Conservation (phyloP, 2,888 invertebrate species). For the Petrolisthes cinctipes region DNA sequence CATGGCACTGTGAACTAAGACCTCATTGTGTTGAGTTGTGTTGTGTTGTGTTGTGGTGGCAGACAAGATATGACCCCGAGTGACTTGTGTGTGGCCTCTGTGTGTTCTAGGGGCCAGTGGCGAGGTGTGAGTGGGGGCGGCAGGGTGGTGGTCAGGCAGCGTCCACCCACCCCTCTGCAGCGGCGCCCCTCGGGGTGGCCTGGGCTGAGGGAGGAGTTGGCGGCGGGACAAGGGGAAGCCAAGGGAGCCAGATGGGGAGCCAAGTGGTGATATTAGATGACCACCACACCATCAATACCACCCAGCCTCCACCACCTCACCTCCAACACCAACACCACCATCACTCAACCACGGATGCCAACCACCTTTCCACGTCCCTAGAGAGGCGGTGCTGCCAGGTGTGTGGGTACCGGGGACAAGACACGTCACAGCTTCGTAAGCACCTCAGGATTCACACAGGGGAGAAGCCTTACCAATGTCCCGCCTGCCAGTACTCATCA, state of each 20-base stretch:
- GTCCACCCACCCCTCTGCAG: not conserved
- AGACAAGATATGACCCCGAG: slow-evolving; percentile 14
- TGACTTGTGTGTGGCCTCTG: slow-evolving; percentile 34
- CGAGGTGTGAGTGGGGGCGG: slow-evolving; percentile 27
- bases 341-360: not conserved
- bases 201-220: not conserved
- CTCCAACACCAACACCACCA: not conserved
- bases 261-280: too few species aligned
- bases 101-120: slow-evolving; percentile 43
- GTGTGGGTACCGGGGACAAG: slow-evolving; percentile 47
- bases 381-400: slow-evolving; percentile 40
- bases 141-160: slow-evolving; percentile 16
- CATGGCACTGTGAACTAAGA: too few species aligned
- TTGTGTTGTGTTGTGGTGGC: not conserved
- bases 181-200: not conserved
- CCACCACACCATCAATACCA: too few species aligned
- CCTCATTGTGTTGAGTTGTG: not conserved
- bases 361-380: not conserved
- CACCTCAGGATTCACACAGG: slow-evolving; percentile 52
- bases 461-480: slow-evolving; percentile 46
- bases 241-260: not conserved
- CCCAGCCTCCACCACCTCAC: too few species aligned
- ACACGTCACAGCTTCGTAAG: slow-evolving; percentile 43
- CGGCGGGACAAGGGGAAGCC: not conserved
- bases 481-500: slow-evolving; percentile 41